Base-by-base conservation (phyloP, 2,113 vertebrate species). In the Psettodes erumei region DNA sequence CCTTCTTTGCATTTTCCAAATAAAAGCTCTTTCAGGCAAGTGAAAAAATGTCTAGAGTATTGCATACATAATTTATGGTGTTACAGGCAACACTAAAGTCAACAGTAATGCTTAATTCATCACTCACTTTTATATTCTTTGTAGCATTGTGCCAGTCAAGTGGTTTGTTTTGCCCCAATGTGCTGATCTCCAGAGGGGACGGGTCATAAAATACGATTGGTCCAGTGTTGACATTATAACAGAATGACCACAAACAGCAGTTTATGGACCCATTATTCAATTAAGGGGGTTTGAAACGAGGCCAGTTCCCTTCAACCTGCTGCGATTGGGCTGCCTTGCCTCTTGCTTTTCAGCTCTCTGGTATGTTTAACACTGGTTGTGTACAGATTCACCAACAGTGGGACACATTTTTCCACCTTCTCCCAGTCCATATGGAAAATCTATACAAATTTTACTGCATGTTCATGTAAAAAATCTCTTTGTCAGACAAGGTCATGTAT, bases 251-350 rank as follows among this genome's bases (percentile, higher is more conserved):
- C 28, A 35, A 66, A 75, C 11, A 33, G 8, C 19, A 30, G 75
- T 80, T 64, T 62, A 78, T 74, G 61, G 68, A 79, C 55, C 33
- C 58, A 58, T 82, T 27, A 68, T 73, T 77, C 50, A 42, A 69
- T 77, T 48, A 76, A 9, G 21, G 30, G 8, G 56, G 48, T 81
- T 66, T 60, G 40, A 77, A 51, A 55, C 9, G 1, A 48, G 21
- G 42, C 27, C 45, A 45, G 30, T 65, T 64, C 21, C 18, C 38
- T 47, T 60, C 28, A 53, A 30, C 61, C 42, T 32, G n/a, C 28
- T 68, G 32, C 3, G 16, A 56, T 59, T n/a, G 40, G 18, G 25
- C 21, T 1, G 7, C 4, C 35, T 18, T 6, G 5, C 51, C 47
- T 61, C 21, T 55, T n/a, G 13, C 21, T 32, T 37, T 33, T 33